Conservation (phyloP, 2,113 vertebrate species). For the Morone saxatilis region DNA sequence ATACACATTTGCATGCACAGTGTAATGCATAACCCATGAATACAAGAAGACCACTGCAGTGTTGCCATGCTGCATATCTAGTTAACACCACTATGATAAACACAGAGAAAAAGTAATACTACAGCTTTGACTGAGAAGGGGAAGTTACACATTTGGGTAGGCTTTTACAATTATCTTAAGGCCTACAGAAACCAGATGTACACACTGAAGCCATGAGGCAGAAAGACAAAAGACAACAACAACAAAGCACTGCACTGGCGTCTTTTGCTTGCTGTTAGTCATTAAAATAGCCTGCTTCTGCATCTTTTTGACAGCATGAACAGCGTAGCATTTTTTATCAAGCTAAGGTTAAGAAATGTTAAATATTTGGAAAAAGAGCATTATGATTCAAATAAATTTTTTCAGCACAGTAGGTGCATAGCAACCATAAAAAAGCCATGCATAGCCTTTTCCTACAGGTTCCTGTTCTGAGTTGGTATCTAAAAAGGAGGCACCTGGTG, state of each 20-base stretch:
- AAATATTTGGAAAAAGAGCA: conserved; percentile 34
- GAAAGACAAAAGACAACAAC: not conserved
- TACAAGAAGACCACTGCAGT: conserved; percentile 26
- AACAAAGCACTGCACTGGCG: not conserved
- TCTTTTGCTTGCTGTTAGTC: not conserved
- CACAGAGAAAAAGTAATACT: conserved; percentile 12
- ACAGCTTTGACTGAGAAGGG: not conserved
- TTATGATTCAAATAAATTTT: conserved; percentile 22
- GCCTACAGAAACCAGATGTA: conserved; percentile 10
- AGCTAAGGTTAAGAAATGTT: conserved; percentile 38
- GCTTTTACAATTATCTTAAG: conserved; percentile 14
- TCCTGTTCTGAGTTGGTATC: conserved; percentile 16
- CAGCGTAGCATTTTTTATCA: conserved; percentile 33
- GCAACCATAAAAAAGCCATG: conserved; percentile 43
- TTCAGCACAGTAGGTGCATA: conserved; percentile 51
- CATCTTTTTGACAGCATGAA: conserved; percentile 36
- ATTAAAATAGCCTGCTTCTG: conserved; percentile 25
- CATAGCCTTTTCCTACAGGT: conserved; percentile 17
- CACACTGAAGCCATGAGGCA: conserved; percentile 9
- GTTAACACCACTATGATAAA: conserved; percentile 17
- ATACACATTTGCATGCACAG: conserved; percentile 25
- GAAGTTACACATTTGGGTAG: not conserved
- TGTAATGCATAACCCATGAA: conserved; percentile 18
- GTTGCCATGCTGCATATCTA: conserved; percentile 30
- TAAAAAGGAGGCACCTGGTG: conserved; percentile 22